Conservation (phyloP, 2,113 vertebrate genomes). For the Planiliza haematocheilus region DNA sequence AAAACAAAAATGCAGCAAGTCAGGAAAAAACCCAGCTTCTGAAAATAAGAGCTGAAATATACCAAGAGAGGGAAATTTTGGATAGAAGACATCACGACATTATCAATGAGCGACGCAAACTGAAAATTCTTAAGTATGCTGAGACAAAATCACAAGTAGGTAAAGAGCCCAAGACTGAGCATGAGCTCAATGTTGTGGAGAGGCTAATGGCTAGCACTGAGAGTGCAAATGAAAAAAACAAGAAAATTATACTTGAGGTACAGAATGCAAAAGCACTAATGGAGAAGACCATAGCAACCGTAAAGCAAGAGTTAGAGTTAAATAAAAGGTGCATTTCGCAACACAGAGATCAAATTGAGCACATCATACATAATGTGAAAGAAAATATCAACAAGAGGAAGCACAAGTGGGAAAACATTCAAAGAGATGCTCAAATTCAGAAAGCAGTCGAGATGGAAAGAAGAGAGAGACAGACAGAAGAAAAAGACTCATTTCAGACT, state of each 20-base stretch:
- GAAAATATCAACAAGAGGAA: conserved; percentile 59
- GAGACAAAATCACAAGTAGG: conserved; percentile 31
- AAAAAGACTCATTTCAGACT: neutral
- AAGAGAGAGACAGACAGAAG: conserved; percentile 27
- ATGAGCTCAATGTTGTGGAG: conserved; percentile 44
- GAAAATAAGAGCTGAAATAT: conserved; percentile 61
- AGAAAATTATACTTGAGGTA: conserved; percentile 48
- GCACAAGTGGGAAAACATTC: conserved; percentile 37
- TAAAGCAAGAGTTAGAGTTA: conserved; percentile 59
- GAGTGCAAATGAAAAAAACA: conserved; percentile 53
- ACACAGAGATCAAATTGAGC: conserved; percentile 60
- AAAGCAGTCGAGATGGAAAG: conserved; percentile 29
- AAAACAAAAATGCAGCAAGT: conserved; percentile 50
- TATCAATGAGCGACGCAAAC: conserved; percentile 45
- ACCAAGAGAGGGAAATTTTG: conserved; percentile 57
- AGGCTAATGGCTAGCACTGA: conserved; percentile 38
- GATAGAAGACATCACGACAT: conserved; percentile 50
- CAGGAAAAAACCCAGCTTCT: conserved; percentile 61
- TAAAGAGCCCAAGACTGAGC: conserved; percentile 30
- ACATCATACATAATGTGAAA: conserved; percentile 59
- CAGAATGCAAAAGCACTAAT: conserved; percentile 56
- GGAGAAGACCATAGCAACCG: conserved; percentile 42
- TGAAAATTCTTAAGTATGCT: conserved; percentile 47
- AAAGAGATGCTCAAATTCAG: conserved; percentile 23
- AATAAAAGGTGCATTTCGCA: conserved; percentile 42